phyloP scores from a whole-genome alignment of 2,888 invertebrate genomes.

The Timema podura region DNA sequence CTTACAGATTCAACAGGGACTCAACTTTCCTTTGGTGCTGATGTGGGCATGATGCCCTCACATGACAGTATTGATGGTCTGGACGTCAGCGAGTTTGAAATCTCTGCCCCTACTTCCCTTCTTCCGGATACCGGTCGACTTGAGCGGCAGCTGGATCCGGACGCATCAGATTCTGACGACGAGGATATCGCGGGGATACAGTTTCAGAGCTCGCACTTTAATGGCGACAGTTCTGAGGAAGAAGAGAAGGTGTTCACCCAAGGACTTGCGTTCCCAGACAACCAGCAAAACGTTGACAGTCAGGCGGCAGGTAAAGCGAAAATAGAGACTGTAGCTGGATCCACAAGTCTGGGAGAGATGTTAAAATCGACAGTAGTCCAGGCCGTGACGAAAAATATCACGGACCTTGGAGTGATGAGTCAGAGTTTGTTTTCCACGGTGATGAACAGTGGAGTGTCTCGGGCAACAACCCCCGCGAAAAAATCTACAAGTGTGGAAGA shows the following conservation, averaged over 20 bases:
- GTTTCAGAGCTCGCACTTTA: conserved; percentile 46
- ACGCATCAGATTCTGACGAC: conserved; percentile 32
- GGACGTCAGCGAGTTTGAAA: conserved; percentile 43
- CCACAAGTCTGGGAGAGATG: conserved; percentile 20
- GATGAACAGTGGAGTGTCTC: conserved; percentile 19
- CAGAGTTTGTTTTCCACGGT: conserved; percentile 26
- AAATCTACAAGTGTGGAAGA: neutral
- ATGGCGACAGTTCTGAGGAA: conserved; percentile 43
- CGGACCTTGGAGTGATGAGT: conserved; percentile 23
- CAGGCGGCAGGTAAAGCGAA: neutral
- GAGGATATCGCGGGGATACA: conserved; percentile 44
- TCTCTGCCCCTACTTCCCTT: conserved; percentile 31
- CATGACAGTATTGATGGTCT: conserved; percentile 42
- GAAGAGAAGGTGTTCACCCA: conserved; percentile 42
- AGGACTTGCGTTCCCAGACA: conserved; percentile 41
- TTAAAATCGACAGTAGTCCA: conserved; percentile 19
- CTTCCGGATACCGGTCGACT: neutral
- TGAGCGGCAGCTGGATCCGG: conserved; percentile 33
- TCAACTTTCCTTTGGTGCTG: conserved; percentile 26
- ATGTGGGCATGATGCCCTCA: conserved; percentile 40
- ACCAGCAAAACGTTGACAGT: conserved; percentile 4
- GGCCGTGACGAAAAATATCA: conserved; percentile 24
- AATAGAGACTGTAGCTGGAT: neutral
- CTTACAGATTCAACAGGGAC: conserved; percentile 25
- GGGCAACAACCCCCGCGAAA: conserved; percentile 8